phyloP scores from a whole-genome alignment of 2,888 invertebrate genomes.

The Lepidocyrtoides sp. region DNA sequence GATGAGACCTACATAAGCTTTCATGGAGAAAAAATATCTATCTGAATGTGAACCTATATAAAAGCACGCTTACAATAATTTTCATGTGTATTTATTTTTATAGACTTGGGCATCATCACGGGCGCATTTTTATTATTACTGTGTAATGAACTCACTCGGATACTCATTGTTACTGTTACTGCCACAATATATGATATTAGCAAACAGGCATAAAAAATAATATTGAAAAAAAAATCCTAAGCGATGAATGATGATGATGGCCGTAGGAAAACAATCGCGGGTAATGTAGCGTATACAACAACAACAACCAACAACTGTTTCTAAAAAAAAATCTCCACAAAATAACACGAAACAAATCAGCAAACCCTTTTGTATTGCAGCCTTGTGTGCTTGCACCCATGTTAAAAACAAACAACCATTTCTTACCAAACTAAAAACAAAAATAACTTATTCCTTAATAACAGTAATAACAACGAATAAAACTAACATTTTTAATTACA shows the following conservation, averaged over 20 bases:
- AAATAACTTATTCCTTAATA: conserved; percentile 37
- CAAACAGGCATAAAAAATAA: background rate
- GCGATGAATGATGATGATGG: conserved; percentile 8
- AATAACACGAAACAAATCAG: background rate
- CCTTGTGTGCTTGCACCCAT: conserved; percentile 17
- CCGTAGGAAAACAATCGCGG: background rate
- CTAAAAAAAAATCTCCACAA: no score
- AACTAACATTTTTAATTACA: conserved; percentile 59
- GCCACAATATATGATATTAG: background rate
- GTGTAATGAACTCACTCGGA: conserved; percentile 62
- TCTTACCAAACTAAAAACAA: conserved; percentile 30
- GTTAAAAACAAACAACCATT: conserved; percentile 22
- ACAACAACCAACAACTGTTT: background rate
- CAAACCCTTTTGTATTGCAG: conserved; percentile 26
- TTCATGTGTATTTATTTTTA: background rate
- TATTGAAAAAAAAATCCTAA: background rate
- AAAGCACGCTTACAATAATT: background rate
- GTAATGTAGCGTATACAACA: background rate
- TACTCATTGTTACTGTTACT: background rate
- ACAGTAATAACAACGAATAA: background rate
- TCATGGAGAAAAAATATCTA: conserved; percentile 56
- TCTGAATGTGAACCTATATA: background rate
- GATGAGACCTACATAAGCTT: conserved; percentile 76
- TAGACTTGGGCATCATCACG: conserved; percentile 21
- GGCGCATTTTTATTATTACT: conserved; percentile 7